These are phyloP conservation scores for Pollenia labialis DNA, from an alignment of 2,888 invertebrate genomes.

Conservation along the genomic window DNA sequence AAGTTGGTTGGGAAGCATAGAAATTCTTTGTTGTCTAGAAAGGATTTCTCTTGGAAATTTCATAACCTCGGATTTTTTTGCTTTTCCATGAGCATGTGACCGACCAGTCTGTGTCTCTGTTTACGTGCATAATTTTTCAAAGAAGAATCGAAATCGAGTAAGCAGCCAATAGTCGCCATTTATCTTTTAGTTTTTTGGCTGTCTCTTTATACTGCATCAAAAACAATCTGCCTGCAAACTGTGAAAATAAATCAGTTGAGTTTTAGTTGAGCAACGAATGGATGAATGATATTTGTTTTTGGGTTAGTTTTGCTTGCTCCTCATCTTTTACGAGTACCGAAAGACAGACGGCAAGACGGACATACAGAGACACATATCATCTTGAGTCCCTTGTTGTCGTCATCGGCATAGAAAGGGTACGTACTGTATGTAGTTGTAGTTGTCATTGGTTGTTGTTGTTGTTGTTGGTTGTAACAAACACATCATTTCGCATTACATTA, in stretches of 20 bases:
- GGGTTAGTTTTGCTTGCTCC: slow-evolving; percentile 55
- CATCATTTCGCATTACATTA: slow-evolving; percentile 74
- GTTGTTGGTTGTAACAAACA: slow-evolving; percentile 68
- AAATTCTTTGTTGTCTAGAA: slow-evolving; percentile 64
- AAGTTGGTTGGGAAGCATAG: slow-evolving; percentile 19
- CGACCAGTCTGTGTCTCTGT: slow-evolving; percentile 11
- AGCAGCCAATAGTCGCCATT: slow-evolving; percentile 79
- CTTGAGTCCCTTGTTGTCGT: slow-evolving; percentile 57
- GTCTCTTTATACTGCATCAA: slow-evolving; percentile 80
- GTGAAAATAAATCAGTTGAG: slow-evolving; percentile 83
- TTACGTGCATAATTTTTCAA: slow-evolving; percentile 44
- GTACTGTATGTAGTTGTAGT: neutral
- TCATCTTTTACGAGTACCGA: slow-evolving; percentile 60
- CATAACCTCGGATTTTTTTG: slow-evolving; percentile 23
- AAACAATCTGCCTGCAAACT: slow-evolving; percentile 82
- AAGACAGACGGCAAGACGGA: slow-evolving; percentile 25
- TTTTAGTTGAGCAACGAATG: slow-evolving; percentile 77
- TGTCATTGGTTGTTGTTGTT: slow-evolving; percentile 37
- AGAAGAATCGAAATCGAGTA: slow-evolving; percentile 71
- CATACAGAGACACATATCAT: slow-evolving; percentile 60
- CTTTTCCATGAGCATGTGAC: slow-evolving; percentile 35
- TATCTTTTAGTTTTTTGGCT: slow-evolving; percentile 77
- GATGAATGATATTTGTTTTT: slow-evolving; percentile 65
- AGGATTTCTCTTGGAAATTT: slow-evolving; percentile 35
- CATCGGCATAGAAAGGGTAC: slow-evolving; percentile 57